phyloP scores from a whole-genome alignment of 2,888 invertebrate species.

The Aphrophora alni region DNA sequence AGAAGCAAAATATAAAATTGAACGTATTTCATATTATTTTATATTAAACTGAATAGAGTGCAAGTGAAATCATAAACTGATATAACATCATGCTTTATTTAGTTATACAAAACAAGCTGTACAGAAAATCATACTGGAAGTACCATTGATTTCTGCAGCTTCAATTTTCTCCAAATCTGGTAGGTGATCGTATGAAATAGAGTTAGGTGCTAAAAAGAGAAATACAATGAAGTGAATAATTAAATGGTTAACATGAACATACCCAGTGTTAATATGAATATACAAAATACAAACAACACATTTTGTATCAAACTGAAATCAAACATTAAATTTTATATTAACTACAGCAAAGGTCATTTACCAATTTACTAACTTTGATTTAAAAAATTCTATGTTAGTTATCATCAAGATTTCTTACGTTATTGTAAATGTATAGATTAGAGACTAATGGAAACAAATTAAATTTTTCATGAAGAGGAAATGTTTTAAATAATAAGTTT shows the following conservation, averaged over 20 bases:
- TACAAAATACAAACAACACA: background rate
- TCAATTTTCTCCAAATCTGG: slow-evolving; percentile 53
- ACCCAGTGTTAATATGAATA: background rate
- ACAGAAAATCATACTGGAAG: slow-evolving; percentile 25
- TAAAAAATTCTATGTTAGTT: no score
- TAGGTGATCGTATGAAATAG: slow-evolving; percentile 52
- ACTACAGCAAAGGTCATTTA: no score
- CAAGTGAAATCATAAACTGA: background rate
- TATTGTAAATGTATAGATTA: no score
- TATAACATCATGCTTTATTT: background rate
- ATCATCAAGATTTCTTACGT: no score
- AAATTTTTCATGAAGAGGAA: no score
- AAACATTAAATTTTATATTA: background rate
- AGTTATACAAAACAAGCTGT: slow-evolving; percentile 25
- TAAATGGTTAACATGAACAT: slow-evolving; percentile 1
- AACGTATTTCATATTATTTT: no score
- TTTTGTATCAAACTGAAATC: background rate
- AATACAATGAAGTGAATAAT: slow-evolving; percentile 38
- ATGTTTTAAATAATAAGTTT: no score
- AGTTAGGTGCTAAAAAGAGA: slow-evolving; percentile 53
- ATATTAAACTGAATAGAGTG: no score
- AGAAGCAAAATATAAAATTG: no score
- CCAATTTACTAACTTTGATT: no score
- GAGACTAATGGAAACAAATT: no score
- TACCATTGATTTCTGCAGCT: slow-evolving; percentile 52